Evolutionary conservation across 2,888 invertebrate genomes (phyloP).

Genomic region (Epinotia brunnichana): DNA sequence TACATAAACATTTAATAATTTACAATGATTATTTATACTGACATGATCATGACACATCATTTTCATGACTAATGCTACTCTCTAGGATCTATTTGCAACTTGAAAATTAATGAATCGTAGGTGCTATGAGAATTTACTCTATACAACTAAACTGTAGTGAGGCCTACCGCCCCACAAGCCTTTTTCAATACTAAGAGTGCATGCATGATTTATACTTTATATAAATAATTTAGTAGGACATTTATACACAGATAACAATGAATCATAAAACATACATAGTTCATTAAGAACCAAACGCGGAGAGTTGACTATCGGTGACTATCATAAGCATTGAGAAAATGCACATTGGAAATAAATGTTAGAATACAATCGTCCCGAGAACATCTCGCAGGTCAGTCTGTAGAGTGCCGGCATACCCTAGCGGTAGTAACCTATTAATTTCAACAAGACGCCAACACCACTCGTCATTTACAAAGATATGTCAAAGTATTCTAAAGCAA

Average conservation of each 20-base stretch:
- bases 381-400: conserved; percentile 66
- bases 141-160: conserved; percentile 76
- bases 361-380: conserved; percentile 44
- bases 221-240: conserved; percentile 80
- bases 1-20: conserved; percentile 85
- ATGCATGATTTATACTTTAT: conserved; percentile 81
- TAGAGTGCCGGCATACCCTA: conserved; percentile 62
- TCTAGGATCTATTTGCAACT: conserved; percentile 81
- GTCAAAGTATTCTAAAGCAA: conserved; percentile 83
- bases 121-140: conserved; percentile 81
- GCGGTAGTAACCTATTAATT: conserved; percentile 55
- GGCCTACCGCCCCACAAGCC: conserved; percentile 78
- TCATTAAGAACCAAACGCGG: conserved; percentile 58
- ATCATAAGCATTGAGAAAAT: conserved; percentile 73
- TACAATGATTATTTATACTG: conserved; percentile 84
- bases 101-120: conserved; percentile 76
- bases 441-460: conserved; percentile 62
- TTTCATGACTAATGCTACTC: conserved; percentile 79
- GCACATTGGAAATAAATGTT: conserved; percentile 71
- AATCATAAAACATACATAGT: conserved; percentile 67
- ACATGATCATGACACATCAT: conserved; percentile 83
- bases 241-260: conserved; percentile 75
- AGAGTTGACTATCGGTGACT: conserved; percentile 63
- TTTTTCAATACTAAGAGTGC: conserved; percentile 80
- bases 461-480: conserved; percentile 80